phyloP scores from a whole-genome alignment of 1,140 invertebrate genomes.

The Drosophila hydei region DNA sequence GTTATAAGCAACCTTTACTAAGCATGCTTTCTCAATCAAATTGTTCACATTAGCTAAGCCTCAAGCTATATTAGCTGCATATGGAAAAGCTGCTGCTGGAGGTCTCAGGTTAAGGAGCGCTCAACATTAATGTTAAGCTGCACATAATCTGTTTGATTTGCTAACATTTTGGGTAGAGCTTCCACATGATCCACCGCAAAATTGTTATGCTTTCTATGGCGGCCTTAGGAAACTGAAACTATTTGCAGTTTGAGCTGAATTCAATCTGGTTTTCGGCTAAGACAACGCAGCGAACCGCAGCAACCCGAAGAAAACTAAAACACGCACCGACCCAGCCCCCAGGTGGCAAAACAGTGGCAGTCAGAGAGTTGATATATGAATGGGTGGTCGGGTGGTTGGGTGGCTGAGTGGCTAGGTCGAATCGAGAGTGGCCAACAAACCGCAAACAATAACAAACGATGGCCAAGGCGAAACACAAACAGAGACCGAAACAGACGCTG shows the following conservation, averaged over 20 bases:
- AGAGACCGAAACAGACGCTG: constrained; percentile 65
- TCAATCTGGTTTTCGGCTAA: constrained; percentile 35
- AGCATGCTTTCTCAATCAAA: no score
- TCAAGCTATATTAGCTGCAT: no score
- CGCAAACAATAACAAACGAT: constrained; percentile 82
- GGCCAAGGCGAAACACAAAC: constrained; percentile 48
- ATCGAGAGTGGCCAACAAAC: constrained; percentile 62
- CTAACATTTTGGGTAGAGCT: not conserved
- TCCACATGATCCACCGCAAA: not conserved
- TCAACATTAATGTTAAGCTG: not conserved
- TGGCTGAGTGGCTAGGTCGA: not conserved
- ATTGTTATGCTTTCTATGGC: not conserved
- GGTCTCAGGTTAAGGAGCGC: no score
- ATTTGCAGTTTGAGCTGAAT: constrained; percentile 25
- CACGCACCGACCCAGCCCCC: constrained; percentile 1
- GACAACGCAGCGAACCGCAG: constrained; percentile 40
- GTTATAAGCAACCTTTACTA: no score
- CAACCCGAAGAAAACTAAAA: constrained; percentile 42
- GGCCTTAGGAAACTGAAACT: constrained; percentile 7
- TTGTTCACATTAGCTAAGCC: no score
- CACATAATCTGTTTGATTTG: not conserved
- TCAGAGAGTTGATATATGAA: constrained; percentile 51
- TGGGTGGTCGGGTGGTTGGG: constrained; percentile 18
- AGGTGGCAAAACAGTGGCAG: no score
- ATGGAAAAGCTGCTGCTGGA: no score